Evolutionary conservation across 2,113 vertebrate species (phyloP).

Genomic region (Myotis yumanensis): DNA sequence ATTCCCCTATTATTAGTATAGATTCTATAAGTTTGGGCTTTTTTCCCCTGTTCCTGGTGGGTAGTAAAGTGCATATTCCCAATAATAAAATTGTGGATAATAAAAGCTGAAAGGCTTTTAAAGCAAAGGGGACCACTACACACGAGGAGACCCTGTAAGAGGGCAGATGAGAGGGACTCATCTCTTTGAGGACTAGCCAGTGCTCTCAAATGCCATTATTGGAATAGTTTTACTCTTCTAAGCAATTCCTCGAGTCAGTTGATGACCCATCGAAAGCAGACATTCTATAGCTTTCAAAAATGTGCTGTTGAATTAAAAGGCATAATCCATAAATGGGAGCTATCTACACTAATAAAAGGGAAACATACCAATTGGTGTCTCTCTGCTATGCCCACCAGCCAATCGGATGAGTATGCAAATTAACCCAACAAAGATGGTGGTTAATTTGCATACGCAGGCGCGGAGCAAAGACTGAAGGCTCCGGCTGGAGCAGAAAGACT

Average conservation of each 20-base stretch:
- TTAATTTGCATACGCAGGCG: too few relatives aligned
- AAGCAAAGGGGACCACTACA: background rate
- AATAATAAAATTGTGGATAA: background rate
- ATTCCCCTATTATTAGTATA: too few relatives aligned
- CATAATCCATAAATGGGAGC: background rate
- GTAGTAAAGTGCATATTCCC: background rate
- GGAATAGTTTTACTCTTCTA: background rate
- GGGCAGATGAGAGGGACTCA: background rate
- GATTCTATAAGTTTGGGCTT: background rate
- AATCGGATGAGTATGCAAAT: too few relatives aligned
- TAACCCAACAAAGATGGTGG: too few relatives aligned
- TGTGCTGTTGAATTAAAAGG: background rate
- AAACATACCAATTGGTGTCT: too few relatives aligned
- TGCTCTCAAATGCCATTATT: background rate
- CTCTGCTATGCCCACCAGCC: too few relatives aligned
- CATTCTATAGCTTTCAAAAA: background rate
- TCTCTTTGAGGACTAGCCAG: background rate
- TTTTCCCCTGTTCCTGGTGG: background rate
- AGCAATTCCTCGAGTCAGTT: background rate
- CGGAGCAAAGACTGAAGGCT: too few relatives aligned
- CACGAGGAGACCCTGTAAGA: background rate
- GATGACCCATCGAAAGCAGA: background rate
- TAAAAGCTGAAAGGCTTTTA: background rate
- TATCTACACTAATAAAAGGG: background rate
- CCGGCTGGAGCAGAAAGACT: too few relatives aligned